Base-by-base conservation (phyloP, 2,113 vertebrate genomes). In the Gorsachius goisagi region DNA sequence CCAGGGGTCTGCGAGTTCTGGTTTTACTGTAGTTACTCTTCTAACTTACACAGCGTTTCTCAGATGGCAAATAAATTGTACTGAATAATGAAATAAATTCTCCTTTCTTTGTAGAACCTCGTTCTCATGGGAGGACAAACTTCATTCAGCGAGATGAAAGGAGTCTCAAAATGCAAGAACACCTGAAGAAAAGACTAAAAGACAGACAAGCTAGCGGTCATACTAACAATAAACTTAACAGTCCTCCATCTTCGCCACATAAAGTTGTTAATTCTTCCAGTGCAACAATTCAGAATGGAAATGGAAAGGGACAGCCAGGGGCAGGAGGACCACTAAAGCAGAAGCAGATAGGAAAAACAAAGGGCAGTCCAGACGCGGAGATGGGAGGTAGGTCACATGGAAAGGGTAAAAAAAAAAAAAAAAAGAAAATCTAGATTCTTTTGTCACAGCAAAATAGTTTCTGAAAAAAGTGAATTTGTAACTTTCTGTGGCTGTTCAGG, bases 131-230 rank as follows among this genome's bases (percentile, higher is more conserved):
- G 86, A 97, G 98, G 95, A 88, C 96, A 68, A 97, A 97, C 90
- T 98, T 98, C 92, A 98, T 97, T 73, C 97, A 97, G 60, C 93
- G 97, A 55, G 97, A 98, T 5, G 98, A 98, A 87, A 97, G 98
- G 50, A 96, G 97, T 67, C 90, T 97, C 75, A 98, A 98, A 97
- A 97, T 97, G 92, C 98, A 98, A 91, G 98, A 98, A 9, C 97
- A 98, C 87, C 95, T 98, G 90, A 98, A 98, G 94, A 98, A 98
- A 83, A 98, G 98, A 28, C 94, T 98, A 88, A 98, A 98, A 97
- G 97, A 98, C 81, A 93, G 95, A 63, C 98, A 98, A 92, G 84
- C 94, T 69, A 93, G 93, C 64, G 95, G 97, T 58, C 97, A 97
- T 27, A 95, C 94, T 63, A 97, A 97, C 93, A 98, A 96, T 59